Evolutionary conservation across 2,888 invertebrate genomes (phyloP), one percentile per base, ranked within the genome.

Genomic region (Pseudoips prasinana): DNA sequence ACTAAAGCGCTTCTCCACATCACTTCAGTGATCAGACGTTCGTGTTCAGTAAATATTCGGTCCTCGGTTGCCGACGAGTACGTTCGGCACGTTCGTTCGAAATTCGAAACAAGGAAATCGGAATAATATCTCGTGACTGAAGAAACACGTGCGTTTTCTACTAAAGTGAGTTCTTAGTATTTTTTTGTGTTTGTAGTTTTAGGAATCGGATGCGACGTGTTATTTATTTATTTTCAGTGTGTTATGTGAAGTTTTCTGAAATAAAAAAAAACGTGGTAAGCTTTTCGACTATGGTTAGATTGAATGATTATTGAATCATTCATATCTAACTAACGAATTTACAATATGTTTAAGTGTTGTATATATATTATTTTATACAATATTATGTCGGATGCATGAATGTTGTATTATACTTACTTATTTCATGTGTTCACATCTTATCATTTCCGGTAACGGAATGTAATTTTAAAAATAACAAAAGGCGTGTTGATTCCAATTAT

Each of bases 1-100:
- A n/a, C 48, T 47, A 63, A 71, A 71, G 71, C 70, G 73, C 67
- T 79, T 67, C 60, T 57, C 36, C 48, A 57, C 54, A 53, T 41
- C 49, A 54, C 58, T 67, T 62, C 62, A 67, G 66, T 56, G 55
- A 54, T 52, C 53, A 54, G 59, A 47, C 54, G 52, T 29, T 39
- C 48, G 51, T 55, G 53, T 57, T 53, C 52, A 39, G 58, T 62
- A 63, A 63, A 65, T 68, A 71, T 73, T 74, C 67, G 58, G 68
- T 66, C 62, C 63, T 67, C 63, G 68, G 58, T 53, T 63, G 61
- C 48, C 58, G 61, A 41, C 41, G 58, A 47, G 70, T 56, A 32
- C 45, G 64, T 50, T 52, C 46, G 56, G 35, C 33, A 46, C 47
- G 46, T 57, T 58, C 47, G 46, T 57, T 58, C 43, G 45, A 34